Evolutionary conservation across 1,140 invertebrate species (phyloP).

Genomic region (Bombus polaris): DNA sequence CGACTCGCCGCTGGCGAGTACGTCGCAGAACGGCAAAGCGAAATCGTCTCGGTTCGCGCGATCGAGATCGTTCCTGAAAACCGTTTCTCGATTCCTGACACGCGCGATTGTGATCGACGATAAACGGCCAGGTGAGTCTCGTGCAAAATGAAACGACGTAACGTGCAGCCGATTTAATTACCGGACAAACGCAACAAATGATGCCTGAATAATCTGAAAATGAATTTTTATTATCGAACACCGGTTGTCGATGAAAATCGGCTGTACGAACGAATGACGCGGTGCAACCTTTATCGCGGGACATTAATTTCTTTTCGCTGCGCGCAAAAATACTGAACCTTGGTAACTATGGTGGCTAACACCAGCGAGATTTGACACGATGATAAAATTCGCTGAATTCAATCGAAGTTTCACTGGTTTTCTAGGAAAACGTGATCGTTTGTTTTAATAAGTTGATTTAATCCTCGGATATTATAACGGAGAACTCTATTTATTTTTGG

Average conservation of each 20-base stretch:
- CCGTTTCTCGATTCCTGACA: background rate
- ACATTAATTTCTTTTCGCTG: conserved; percentile 5
- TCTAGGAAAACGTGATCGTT: no score
- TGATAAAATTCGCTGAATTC: background rate
- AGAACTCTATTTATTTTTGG: no score
- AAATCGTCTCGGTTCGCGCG: background rate
- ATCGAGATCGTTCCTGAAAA: background rate
- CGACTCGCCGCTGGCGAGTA: conserved; percentile 12
- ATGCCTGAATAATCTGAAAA: conserved; percentile 20
- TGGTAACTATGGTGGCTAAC: background rate
- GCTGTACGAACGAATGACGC: background rate
- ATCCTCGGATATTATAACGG: no score
- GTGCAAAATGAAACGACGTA: background rate
- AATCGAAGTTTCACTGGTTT: background rate
- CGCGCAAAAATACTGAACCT: background rate
- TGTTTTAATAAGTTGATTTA: no score
- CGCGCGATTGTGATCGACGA: background rate
- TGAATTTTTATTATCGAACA: background rate
- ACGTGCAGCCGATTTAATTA: conserved; percentile 18
- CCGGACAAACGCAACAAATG: conserved; percentile 19
- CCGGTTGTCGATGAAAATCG: background rate
- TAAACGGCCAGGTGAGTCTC: background rate
- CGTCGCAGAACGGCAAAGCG: conserved; percentile 2
- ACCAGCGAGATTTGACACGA: no score
- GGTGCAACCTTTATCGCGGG: conserved; percentile 1